Evolutionary conservation across 2,888 invertebrate genomes (phyloP), one percentile per base, ranked within the genome.

Genomic region (Polydrusus tereticollis): DNA sequence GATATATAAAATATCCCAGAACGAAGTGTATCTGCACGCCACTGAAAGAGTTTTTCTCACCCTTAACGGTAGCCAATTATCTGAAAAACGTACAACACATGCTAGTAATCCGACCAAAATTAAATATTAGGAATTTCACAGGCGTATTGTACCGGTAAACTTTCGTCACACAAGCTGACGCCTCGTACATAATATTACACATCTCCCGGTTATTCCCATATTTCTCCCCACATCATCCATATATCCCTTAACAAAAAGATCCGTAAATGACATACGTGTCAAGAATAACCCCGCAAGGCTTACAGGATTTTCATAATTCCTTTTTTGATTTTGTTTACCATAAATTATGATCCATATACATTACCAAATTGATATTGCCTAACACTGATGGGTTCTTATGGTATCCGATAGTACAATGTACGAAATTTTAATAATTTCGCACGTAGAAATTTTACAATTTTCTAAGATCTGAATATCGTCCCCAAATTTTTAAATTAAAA

Each of bases 221-320:
- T 55, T 33, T 58, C 21, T 21, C 58, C 58, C 58, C 21, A 33
- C 7, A 16, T 16, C 41, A 45, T 45, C 14, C 50, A 26, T 1
- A 55, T 14, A 29, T 26, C 52, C 29, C 52, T 29, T 55, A 58
- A 20, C 36, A 58, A 58, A 38, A 41, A 58, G 41, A 41, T 23
- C 58, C 38, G 41, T 20, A 58, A 58, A 58, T 58, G 58, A 58
- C 58, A 58, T 41, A 58, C 58, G 58, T 58, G 58, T 58, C 38
- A 5, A 18, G 52, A 55, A 55, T 55, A 29, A 14, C 29, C 16
- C 18, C 18, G 10, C 12, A 26, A 18, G 18, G 52, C 52, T 55
- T 55, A 55, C 2, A 16, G 52, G 52, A 29, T 55, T 55, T 55
- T 55, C 29, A 29, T 29, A 29, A 29, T 55, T 55, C 52, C 8